Base-by-base conservation (phyloP, 2,797 vertebrate species). In the Melopsittacus undulatus region DNA sequence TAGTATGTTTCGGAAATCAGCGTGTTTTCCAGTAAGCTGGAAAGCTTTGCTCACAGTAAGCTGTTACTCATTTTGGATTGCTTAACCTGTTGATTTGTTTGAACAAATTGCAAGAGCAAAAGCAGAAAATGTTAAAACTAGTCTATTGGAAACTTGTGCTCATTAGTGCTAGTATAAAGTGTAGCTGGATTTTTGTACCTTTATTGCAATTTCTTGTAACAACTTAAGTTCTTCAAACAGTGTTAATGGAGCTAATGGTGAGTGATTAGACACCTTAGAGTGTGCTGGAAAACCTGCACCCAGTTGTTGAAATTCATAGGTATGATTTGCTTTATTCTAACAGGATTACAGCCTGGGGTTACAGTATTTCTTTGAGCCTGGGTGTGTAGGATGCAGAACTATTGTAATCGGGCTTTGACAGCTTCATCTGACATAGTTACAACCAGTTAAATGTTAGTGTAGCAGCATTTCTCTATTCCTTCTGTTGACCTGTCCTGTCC, bases 61-160 rank as follows among this genome's bases (percentile, higher is more conserved):
- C 90, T 61, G 40, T 69, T 89, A 24, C 5, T 70, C 22, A 18
- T 74, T 95, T 77, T 70, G 23, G 67, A 24, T 96, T 87, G 77
- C 56, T 92, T 92, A 87, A 92, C 77, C 59, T 93, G 70, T 84
- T 96, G 77, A 76, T 87, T 46, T 88, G 18, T 88, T 75, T 51
- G 54, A 67, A 56, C 5, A 38, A 81, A 86, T 76, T 70, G 16
- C 7, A 56, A 45, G 14, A 40, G 9, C 69, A 20, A 14, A 88
- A 76, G 38, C 54, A 75, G 64, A 76, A 92, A 69, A 87, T 5
- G 6, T 66, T 92, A 42, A 77, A 83, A 51, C 6, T 15, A 13
- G 22, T 38, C 29, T 54, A 0, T 26, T 54, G 51, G 54, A 81
- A 83, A 49, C 17, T 66, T 54, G 42, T 54, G 10, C 49, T 83